Conservation (phyloP, 2,113 vertebrate genomes). For the Gallinago paraguaiae region DNA sequence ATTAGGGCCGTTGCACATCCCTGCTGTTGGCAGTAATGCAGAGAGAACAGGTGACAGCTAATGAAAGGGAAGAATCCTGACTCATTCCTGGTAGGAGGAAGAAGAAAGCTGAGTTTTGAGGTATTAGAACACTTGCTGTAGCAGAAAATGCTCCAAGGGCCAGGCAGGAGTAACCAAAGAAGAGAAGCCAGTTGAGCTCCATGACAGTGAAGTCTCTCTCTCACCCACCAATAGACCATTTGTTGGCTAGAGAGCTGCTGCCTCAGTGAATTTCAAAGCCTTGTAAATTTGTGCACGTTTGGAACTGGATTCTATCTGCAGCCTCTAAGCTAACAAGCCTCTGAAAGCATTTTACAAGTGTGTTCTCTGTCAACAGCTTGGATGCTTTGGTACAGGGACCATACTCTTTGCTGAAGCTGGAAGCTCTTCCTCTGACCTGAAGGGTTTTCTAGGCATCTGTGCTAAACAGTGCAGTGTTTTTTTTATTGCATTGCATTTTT, state of each 20-base stretch:
- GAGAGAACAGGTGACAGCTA: background rate
- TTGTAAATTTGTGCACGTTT: background rate
- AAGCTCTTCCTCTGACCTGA: background rate
- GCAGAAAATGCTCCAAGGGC: background rate
- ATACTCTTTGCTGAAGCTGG: background rate
- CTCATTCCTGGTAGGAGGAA: background rate
- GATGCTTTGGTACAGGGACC: background rate
- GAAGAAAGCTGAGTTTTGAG: background rate
- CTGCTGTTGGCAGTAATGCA: background rate
- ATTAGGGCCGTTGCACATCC: background rate
- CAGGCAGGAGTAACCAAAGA: background rate
- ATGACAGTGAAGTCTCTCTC: background rate
- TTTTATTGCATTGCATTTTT: no score
- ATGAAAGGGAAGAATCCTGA: background rate
- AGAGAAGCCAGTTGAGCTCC: background rate
- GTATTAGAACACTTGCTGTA: background rate
- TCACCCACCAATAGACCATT: background rate
- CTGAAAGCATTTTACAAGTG: background rate
- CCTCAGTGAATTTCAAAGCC: background rate
- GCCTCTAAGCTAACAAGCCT: background rate
- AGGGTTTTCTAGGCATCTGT: background rate
- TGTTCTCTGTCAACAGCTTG: background rate
- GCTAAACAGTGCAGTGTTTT: background rate
- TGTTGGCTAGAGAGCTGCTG: background rate
- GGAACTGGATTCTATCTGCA: background rate